Percentiles rank a stretch among this genome's conserved stretches.
phyloP scores from a whole-genome alignment of 2,113 vertebrate species.

The Syngnathus floridae region DNA sequence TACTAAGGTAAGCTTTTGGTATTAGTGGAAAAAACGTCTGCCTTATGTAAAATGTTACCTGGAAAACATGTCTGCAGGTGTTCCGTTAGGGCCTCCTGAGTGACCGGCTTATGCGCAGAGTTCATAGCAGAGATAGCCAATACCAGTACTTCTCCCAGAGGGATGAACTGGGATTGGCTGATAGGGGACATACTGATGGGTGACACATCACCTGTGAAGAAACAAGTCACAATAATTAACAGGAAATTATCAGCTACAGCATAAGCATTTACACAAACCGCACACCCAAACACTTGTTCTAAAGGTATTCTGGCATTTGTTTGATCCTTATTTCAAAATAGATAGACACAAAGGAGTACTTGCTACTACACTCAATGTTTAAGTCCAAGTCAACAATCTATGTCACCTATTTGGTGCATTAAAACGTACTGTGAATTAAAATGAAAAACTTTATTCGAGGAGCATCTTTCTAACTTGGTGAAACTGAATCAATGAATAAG shows the following conservation, averaged over 20 bases:
- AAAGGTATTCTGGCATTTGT: neutral
- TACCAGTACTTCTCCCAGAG: slow-evolving; percentile 96
- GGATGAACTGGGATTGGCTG: slow-evolving; percentile 98
- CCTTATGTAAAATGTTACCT: slow-evolving; percentile 72
- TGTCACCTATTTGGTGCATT: too few species aligned
- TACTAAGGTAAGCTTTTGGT: too few species aligned
- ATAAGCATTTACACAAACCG: neutral
- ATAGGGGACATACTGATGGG: slow-evolving; percentile 99
- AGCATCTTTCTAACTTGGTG: too few species aligned
- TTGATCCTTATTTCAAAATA: neutral
- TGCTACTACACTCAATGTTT: neutral
- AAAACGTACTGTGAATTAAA: too few species aligned
- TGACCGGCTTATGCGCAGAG: slow-evolving; percentile 92
- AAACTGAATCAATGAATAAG: too few species aligned
- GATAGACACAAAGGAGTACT: neutral
- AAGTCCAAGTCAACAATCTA: neutral
- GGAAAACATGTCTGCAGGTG: slow-evolving; percentile 96
- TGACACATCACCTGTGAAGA: slow-evolving; percentile 91
- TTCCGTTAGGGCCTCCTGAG: slow-evolving; percentile 93
- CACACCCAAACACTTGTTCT: neutral
- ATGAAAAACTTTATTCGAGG: too few species aligned
- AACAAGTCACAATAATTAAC: neutral
- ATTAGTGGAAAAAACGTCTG: too few species aligned
- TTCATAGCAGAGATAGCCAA: slow-evolving; percentile 99
- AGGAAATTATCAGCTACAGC: slow-evolving; percentile 9